phyloP scores from a whole-genome alignment of 1,140 invertebrate genomes.

The Cyrtorhinus lividipennis region DNA sequence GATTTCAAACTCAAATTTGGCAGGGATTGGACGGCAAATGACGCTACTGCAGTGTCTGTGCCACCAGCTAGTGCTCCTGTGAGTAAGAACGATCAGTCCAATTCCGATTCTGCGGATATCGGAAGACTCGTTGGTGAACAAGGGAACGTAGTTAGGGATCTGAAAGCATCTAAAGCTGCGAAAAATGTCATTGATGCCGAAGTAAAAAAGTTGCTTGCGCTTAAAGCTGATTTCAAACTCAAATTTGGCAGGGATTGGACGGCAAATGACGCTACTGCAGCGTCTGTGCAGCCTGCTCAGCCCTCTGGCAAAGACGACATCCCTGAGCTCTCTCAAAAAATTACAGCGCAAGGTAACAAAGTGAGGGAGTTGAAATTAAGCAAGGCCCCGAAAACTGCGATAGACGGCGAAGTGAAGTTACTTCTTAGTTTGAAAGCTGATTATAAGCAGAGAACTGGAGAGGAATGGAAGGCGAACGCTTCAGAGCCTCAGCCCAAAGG shows the following conservation, averaged over 20 bases:
- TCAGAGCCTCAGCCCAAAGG: conserved; percentile 11
- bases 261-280: conserved; percentile 20
- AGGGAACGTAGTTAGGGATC: conserved; percentile 51
- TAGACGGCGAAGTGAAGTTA: conserved; percentile 24
- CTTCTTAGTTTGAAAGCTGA: conserved; percentile 49
- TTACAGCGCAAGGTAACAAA: conserved; percentile 50
- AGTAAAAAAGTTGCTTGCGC: conserved; percentile 41
- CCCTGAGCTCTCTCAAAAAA: conserved; percentile 26
- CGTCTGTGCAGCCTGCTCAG: too few species aligned
- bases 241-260: conserved; percentile 35
- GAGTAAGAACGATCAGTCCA: conserved; percentile 15
- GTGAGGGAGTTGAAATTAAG: conserved; percentile 53
- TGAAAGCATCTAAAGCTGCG: conserved; percentile 47
- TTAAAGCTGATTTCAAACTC: conserved; percentile 52
- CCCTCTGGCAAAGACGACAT: not conserved
- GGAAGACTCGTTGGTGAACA: conserved; percentile 37
- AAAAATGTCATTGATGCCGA: conserved; percentile 41
- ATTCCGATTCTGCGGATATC: conserved; percentile 13
- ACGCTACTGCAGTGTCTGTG: conserved; percentile 31
- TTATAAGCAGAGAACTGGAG: conserved; percentile 44
- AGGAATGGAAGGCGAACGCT: conserved; percentile 38
- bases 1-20: conserved; percentile 47
- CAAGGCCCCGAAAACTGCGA: conserved; percentile 39
- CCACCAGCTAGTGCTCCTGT: conserved; percentile 2
- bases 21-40: conserved; percentile 45